Base-by-base conservation (phyloP, 1,140 invertebrate genomes). In the Drosophila hydei region DNA sequence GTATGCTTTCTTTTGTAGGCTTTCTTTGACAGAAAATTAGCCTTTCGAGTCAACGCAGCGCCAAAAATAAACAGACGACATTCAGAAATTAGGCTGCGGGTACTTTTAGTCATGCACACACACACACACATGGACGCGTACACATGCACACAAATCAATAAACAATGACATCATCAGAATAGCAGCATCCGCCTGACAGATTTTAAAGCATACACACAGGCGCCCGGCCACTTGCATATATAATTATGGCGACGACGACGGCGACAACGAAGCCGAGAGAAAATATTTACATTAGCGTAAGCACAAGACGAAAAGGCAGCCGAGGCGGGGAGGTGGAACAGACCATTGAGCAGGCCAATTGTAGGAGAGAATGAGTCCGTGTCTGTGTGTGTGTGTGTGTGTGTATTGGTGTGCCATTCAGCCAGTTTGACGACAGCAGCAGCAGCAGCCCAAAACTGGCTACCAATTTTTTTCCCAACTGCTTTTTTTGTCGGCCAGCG, bases 281-380 rank as follows among this genome's bases (percentile, higher is more conserved):
- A 88, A 81, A 87, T 87, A 87, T 87, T 87, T 87, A 87, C 81
- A 88, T 87, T 87, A 88, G 83, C 81, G 81, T 87, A 83, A 77
- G 83, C 56, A 58, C 48, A 70, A 64, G 68, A 52, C 45, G 45
- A 55, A 45, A 54, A 43, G 45, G 30, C 16, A 2, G 9, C 14
- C 11, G 23, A 12, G 30, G 36, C 8, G 43, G 7, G 48, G 36
- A 47, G 43, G 8, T 42, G 36, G 52, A 18, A 75, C 9, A 33
- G 6, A 47, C 74, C 77, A 85, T 85, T 85, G 81, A 85, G 81
- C 83, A 87, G 77, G 81, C 81, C 80, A 85, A 85, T 85, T 87
- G 80, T 85, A 64, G 58, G 36, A 58, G 67, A 45, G 33, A 42
- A 14, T 42, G 38, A 36, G 55, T 33, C 51, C 61, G 58, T 69